Evolutionary conservation across 2,797 vertebrate species (phyloP).

Genomic region (Ciconia nigra): DNA sequence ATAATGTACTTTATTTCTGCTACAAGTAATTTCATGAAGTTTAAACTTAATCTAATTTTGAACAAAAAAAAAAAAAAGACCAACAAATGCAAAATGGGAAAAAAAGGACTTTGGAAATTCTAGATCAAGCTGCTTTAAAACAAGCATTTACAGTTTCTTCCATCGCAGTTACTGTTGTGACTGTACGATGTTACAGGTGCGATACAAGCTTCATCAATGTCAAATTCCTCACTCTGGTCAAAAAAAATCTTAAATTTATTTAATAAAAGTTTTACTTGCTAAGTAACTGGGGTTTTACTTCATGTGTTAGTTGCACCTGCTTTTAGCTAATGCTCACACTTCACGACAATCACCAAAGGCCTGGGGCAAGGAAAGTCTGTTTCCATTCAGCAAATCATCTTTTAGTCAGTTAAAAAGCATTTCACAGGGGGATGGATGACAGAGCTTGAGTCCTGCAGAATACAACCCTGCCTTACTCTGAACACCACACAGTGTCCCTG

Average conservation of each 20-base stretch:
- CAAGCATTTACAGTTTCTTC: slow-evolving; percentile 31
- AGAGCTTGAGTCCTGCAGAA: background rate
- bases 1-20: slow-evolving; percentile 79
- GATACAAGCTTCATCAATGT: slow-evolving; percentile 37
- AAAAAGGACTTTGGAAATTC: background rate
- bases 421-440: background rate
- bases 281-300: background rate
- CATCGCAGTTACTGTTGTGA: slow-evolving; percentile 47
- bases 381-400: background rate
- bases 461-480: background rate
- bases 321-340: background rate
- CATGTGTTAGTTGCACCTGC: background rate
- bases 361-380: background rate
- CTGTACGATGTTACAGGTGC: slow-evolving; percentile 33
- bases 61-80: slow-evolving; percentile 17
- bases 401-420: background rate
- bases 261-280: slow-evolving; percentile 82
- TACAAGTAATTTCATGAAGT: slow-evolving; percentile 75
- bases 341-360: background rate
- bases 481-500: background rate
- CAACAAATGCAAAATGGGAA: background rate
- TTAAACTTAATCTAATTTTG: slow-evolving; percentile 72
- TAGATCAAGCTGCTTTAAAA: slow-evolving; percentile 28
- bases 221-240: slow-evolving; percentile 70
- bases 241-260: slow-evolving; percentile 72